Conservation (phyloP, 1,140 invertebrate species). For the Forficula auricularia region DNA sequence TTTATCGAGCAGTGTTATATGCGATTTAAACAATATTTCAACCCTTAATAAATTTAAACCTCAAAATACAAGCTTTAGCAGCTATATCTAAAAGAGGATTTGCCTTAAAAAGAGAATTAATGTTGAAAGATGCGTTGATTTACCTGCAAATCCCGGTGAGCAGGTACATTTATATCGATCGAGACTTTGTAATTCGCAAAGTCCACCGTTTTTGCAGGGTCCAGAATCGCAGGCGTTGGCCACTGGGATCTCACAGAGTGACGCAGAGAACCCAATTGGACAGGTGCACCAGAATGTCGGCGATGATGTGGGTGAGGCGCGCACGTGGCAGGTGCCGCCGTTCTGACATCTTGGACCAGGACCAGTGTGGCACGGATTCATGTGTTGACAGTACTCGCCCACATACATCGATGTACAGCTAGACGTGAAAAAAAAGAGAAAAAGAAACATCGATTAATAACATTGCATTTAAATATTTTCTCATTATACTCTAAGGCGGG, state of each 20-base stretch:
- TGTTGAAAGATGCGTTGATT: constrained; percentile 13
- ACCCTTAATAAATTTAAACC: too few relatives aligned
- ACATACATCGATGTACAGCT: constrained; percentile 81
- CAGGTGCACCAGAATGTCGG: constrained; percentile 73
- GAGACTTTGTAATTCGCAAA: constrained; percentile 58
- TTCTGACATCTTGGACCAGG: constrained; percentile 69
- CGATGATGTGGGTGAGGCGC: constrained; percentile 39
- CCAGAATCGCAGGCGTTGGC: constrained; percentile 76
- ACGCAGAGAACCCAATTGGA: constrained; percentile 77
- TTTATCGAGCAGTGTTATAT: too few relatives aligned
- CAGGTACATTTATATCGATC: constrained; percentile 68
- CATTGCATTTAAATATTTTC: neutral
- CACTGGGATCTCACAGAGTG: constrained; percentile 78
- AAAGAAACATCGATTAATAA: constrained; percentile 8
- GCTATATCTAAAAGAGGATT: too few relatives aligned
- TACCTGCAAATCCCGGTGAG: constrained; percentile 67
- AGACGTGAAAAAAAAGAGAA: constrained; percentile 37
- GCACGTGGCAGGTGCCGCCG: constrained; percentile 73
- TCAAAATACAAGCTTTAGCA: too few relatives aligned
- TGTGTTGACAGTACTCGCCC: constrained; percentile 83
- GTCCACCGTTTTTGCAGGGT: constrained; percentile 73
- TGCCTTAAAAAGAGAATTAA: too few relatives aligned
- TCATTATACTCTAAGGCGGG: too few relatives aligned
- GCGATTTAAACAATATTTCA: too few relatives aligned
- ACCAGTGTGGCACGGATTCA: constrained; percentile 79